These are phyloP conservation scores for Bufo bufo DNA, from an alignment of 2,113 vertebrate genomes.

Conservation along the genomic window DNA sequence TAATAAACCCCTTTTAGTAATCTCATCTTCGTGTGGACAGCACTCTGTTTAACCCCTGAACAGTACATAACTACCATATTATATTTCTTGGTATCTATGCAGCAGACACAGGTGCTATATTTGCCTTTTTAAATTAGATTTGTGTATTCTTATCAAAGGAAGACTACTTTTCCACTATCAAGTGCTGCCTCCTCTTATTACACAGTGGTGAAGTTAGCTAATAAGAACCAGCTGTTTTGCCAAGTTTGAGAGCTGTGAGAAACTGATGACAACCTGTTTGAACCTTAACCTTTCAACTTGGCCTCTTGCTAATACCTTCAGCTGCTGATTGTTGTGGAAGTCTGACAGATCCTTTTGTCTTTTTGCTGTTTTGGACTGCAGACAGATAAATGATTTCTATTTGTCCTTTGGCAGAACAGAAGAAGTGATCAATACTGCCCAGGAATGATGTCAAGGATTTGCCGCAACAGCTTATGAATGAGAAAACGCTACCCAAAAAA, in stretches of 20 bases:
- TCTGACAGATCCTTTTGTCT: slow-evolving; percentile 83
- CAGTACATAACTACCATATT: too few relatives aligned
- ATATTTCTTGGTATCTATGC: too few relatives aligned
- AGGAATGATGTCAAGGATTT: slow-evolving; percentile 97
- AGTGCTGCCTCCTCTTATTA: slow-evolving; percentile 61
- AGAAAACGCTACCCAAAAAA: slow-evolving; percentile 86
- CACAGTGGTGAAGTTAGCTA: slow-evolving; percentile 66
- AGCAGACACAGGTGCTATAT: slow-evolving; percentile 20
- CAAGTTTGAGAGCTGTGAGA: slow-evolving; percentile 76
- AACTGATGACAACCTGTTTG: slow-evolving; percentile 81
- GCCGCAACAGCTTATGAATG: slow-evolving; percentile 96
- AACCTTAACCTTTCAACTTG: slow-evolving; percentile 87
- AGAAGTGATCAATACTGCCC: slow-evolving; percentile 96
- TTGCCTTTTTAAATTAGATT: slow-evolving; percentile 25
- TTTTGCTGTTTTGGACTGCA: slow-evolving; percentile 80
- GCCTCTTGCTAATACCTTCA: slow-evolving; percentile 84
- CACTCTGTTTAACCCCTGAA: too few relatives aligned
- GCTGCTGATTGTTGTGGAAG: slow-evolving; percentile 84
- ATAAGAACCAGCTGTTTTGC: slow-evolving; percentile 78
- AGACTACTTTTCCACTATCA: neutral
- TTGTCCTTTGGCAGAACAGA: slow-evolving; percentile 90
- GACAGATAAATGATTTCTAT: slow-evolving; percentile 97
- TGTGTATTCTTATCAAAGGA: slow-evolving; percentile 20
- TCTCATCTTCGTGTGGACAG: too few relatives aligned
- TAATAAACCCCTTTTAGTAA: too few relatives aligned